These are phyloP conservation scores for Ctenoplectra terminalis DNA, from an alignment of 1,140 invertebrate genomes.

Conservation along the genomic window DNA sequence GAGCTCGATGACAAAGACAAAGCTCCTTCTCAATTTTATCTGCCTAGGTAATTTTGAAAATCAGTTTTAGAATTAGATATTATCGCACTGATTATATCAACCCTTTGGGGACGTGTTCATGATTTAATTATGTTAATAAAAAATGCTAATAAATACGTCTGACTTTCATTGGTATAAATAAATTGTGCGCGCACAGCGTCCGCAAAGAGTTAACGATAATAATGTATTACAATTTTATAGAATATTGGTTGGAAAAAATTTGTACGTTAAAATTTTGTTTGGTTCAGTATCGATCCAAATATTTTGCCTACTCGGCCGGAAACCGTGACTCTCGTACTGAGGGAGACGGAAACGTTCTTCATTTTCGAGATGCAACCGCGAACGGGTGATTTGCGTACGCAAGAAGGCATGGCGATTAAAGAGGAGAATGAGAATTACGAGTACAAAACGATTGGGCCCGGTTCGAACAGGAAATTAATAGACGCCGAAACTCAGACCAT, in stretches of 20 bases:
- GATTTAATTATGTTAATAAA: neutral
- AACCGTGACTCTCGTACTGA: conserved; percentile 85
- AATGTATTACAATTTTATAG: neutral
- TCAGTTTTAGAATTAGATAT: neutral
- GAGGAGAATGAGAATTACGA: conserved; percentile 87
- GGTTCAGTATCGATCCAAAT: conserved; percentile 58
- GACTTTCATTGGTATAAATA: neutral
- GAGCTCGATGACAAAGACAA: conserved; percentile 74
- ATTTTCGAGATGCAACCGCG: conserved; percentile 86
- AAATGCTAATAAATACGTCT: neutral
- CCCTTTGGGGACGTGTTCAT: neutral
- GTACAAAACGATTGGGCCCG: conserved; percentile 85
- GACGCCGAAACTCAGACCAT: conserved; percentile 87
- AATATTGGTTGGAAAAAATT: neutral
- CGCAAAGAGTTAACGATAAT: neutral
- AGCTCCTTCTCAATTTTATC: conserved; percentile 82
- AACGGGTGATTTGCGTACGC: conserved; percentile 84
- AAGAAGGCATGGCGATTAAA: conserved; percentile 83
- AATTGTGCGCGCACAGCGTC: neutral
- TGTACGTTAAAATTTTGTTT: neutral
- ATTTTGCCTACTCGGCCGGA: conserved; percentile 76
- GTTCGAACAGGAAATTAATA: conserved; percentile 85
- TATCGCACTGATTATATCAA: neutral
- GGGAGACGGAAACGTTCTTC: conserved; percentile 86
- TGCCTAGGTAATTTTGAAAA: conserved; percentile 73